These are phyloP conservation scores for Hyles vespertilio DNA, from an alignment of 1,140 invertebrate species.

Conservation along the genomic window DNA sequence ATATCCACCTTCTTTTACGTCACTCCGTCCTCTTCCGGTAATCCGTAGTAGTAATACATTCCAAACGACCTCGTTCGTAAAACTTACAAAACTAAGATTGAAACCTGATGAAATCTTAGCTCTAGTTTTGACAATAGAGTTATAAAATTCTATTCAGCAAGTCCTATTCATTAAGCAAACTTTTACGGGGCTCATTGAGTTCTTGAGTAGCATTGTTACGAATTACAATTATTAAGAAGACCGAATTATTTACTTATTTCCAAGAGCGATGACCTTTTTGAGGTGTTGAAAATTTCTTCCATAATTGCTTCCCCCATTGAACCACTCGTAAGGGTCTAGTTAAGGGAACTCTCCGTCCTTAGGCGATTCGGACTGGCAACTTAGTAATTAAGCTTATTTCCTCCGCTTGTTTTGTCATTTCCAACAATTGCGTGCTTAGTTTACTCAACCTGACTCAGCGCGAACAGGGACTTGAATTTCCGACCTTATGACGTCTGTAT, in stretches of 20 bases:
- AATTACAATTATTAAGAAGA: not conserved
- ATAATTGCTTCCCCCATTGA: conserved; percentile 65
- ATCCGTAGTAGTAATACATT: too few relatives aligned
- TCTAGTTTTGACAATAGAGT: not conserved
- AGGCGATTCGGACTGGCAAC: conserved; percentile 60
- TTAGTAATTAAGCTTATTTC: conserved; percentile 74
- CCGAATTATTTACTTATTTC: conserved; percentile 4
- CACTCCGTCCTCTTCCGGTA: too few relatives aligned
- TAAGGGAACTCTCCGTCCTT: conserved; percentile 54
- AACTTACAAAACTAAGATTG: too few relatives aligned
- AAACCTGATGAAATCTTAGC: too few relatives aligned
- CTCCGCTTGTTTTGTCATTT: conserved; percentile 66
- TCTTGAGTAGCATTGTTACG: not conserved
- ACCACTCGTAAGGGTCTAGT: conserved; percentile 64
- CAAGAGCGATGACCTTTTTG: conserved; percentile 35
- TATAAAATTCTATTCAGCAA: not conserved
- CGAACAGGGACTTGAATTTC: not conserved
- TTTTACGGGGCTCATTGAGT: not conserved
- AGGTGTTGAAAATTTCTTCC: conserved; percentile 59
- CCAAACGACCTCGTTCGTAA: too few relatives aligned
- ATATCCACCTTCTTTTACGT: too few relatives aligned
- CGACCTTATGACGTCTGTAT: not conserved
- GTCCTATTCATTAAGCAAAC: not conserved
- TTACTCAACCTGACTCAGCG: conserved; percentile 2
- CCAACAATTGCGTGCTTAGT: conserved; percentile 31